These are phyloP conservation scores for Amblyteles armatorius DNA, from an alignment of 2,888 invertebrate species.

Conservation along the genomic window DNA sequence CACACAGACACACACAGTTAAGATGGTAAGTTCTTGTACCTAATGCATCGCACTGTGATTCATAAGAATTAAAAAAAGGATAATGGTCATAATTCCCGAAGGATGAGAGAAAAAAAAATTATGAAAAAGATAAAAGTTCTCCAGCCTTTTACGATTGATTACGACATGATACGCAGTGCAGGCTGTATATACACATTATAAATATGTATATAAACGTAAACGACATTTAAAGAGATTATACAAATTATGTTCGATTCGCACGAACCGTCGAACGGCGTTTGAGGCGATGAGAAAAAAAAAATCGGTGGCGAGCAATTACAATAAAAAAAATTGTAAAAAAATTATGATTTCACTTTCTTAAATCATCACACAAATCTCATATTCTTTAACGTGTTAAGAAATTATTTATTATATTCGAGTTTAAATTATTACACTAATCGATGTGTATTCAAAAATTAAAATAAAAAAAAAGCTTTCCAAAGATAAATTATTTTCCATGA, in stretches of 20 bases:
- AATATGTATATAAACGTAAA: slow-evolving; percentile 66
- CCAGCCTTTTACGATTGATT: slow-evolving; percentile 66
- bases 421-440: too few species aligned
- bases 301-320: background rate
- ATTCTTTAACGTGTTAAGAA: background rate
- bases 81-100: slow-evolving; percentile 59
- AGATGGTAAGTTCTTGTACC: slow-evolving; percentile 68
- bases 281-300: slow-evolving; percentile 1
- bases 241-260: slow-evolving; percentile 57
- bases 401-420: too few species aligned
- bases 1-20: slow-evolving; percentile 51
- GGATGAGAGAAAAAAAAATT: slow-evolving; percentile 12
- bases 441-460: too few species aligned
- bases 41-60: slow-evolving; percentile 70
- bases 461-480: too few species aligned
- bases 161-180: slow-evolving; percentile 63
- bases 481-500: too few species aligned
- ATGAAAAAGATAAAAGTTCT: slow-evolving; percentile 40
- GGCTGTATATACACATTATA: slow-evolving; percentile 66
- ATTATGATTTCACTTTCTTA: background rate
- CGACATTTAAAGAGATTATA: slow-evolving; percentile 65
- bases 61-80: slow-evolving; percentile 56
- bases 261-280: slow-evolving; percentile 19
- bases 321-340: too few species aligned
- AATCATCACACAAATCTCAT: background rate